Base-by-base conservation (phyloP, 53 echinoderm and acorn worm species). In the Astropecten irregularis region DNA sequence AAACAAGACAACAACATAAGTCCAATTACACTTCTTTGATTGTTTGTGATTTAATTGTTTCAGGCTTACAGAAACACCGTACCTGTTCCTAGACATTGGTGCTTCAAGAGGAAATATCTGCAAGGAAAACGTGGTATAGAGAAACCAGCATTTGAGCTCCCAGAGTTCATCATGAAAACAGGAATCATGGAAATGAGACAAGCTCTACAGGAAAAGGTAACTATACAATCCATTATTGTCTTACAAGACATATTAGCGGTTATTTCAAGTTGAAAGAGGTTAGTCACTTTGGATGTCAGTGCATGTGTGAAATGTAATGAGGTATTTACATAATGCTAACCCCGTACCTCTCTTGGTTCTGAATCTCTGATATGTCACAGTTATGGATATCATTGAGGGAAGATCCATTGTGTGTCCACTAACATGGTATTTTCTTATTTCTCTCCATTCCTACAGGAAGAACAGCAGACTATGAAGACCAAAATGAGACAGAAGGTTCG, bases 101-200 rank as follows among this genome's bases (percentile, higher is more conserved):
- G 96, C 40, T 96, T 96, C 82, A 96, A 96, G 83, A 79, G 96
- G 76, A 96, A 96, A 70, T 96, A 96, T 42, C 77, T 96, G 1
- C 96, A 96, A 68, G 96, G 96, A 0, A 96, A 96, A 38, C 69
- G 96, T 33, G 96, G 96, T 40, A 96, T 96, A 31, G 86, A 95
- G 66, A 96, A 96, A 25, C 92, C 96, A 4, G 94, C 94, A 15
- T 97, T 97, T 90, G 97, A 94, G 38, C 87, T 95, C 28, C 94
- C 97, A 36, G 97, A 97, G 59, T 97, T 97, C 79, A 97, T 97
- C 86, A 92, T 92, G 86, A 89, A 89, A 40, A 97, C 97, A 5
- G 97, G 97, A 25, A 97, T 97, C 73, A 97, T 97, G 97, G 97
- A 97, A 53, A 97, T 97, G 97, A 97, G 97, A 23, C 93, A 97